Evolutionary conservation across 2,797 vertebrate species (phyloP).

Genomic region (Macropus fuliginosus): DNA sequence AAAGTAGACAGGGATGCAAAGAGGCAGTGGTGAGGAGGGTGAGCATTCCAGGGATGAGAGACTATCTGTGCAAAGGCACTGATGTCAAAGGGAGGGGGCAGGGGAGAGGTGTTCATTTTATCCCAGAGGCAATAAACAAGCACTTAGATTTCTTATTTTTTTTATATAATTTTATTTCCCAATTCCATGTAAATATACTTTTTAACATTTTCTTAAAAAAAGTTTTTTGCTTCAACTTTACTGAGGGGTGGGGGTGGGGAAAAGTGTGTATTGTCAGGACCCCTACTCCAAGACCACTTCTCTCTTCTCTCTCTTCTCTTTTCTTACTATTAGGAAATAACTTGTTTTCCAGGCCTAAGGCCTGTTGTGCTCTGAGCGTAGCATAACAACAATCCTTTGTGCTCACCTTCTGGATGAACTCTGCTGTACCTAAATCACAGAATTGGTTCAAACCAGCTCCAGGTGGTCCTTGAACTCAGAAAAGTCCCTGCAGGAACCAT

Average conservation of each 20-base stretch:
- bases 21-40: background rate
- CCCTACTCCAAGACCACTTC: too few relatives aligned
- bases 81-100: background rate
- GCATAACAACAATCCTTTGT: background rate
- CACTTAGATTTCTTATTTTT: background rate
- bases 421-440: background rate
- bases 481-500: background rate
- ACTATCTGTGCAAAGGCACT: background rate
- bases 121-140: background rate
- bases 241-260: background rate
- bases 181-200: too few relatives aligned
- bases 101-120: background rate
- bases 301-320: background rate
- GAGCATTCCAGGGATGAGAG: background rate
- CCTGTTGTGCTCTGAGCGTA: background rate
- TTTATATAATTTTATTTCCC: background rate
- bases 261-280: background rate
- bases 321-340: background rate
- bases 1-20: background rate
- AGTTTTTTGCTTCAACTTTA: background rate
- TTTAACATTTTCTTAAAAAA: background rate
- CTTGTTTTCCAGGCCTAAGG: background rate
- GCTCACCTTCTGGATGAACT: background rate
- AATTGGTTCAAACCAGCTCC: background rate
- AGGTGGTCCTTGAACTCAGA: background rate